Conservation (phyloP, 2,888 invertebrate genomes). For the Ecliptopera silaceata region DNA sequence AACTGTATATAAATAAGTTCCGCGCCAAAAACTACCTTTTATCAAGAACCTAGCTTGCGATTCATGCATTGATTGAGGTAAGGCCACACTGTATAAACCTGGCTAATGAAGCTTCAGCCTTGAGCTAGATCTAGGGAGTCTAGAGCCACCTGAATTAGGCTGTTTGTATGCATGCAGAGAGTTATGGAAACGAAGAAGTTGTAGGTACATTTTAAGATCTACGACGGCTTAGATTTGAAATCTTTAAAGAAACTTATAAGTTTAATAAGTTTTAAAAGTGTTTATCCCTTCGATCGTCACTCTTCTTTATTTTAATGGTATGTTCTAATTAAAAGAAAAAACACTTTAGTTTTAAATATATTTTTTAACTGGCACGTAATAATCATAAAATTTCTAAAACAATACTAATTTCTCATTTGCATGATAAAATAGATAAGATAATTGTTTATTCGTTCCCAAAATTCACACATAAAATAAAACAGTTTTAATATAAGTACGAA, state of each 20-base stretch:
- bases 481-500: too few species aligned
- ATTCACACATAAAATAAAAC: too few species aligned
- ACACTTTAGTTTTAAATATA: too few species aligned
- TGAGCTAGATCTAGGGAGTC: slow-evolving; percentile 16
- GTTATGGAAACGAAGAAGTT: slow-evolving; percentile 1
- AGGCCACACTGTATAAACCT: slow-evolving; percentile 18
- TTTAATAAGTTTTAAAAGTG: too few species aligned
- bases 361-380: too few species aligned
- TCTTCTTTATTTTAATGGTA: too few species aligned
- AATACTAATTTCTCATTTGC: too few species aligned
- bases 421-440: too few species aligned
- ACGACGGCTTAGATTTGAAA: not conserved
- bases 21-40: not conserved
- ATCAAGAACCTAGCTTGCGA: not conserved
- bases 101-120: slow-evolving; percentile 22
- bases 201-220: not conserved
- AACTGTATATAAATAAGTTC: not conserved
- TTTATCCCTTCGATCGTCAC: too few species aligned
- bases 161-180: slow-evolving; percentile 10
- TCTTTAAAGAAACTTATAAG: not conserved
- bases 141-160: slow-evolving; percentile 20
- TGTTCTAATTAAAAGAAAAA: too few species aligned
- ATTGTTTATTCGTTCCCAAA: too few species aligned
- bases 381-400: too few species aligned
- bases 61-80: slow-evolving; percentile 15